These are phyloP conservation scores for Alligator sinensis DNA, from an alignment of 2,113 vertebrate genomes.

Conservation along the genomic window DNA sequence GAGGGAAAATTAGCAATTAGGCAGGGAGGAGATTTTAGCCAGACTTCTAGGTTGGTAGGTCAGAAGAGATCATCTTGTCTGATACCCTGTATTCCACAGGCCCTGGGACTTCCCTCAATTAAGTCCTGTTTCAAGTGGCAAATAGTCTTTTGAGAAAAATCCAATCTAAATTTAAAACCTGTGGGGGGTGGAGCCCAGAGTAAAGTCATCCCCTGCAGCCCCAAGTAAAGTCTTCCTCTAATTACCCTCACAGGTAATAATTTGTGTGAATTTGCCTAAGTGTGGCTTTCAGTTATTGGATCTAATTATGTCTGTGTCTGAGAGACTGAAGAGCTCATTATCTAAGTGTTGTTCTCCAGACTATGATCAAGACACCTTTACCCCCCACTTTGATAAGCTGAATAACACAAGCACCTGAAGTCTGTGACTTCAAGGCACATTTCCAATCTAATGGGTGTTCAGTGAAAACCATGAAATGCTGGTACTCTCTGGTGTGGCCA, in stretches of 20 bases:
- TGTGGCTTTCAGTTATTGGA: neutral
- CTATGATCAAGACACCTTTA: too few species aligned
- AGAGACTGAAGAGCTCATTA: neutral
- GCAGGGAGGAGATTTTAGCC: conserved; percentile 42
- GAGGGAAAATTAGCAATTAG: conserved; percentile 33
- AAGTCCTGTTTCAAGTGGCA: neutral
- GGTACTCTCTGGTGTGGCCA: rapidly evolving
- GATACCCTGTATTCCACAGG: neutral
- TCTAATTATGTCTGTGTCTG: neutral
- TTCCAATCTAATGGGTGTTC: neutral
- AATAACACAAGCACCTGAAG: neutral
- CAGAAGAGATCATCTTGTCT: too few species aligned
- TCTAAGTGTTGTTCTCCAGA: neutral
- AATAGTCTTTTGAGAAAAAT: neutral
- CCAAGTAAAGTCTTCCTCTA: neutral
- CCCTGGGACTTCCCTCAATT: conserved; percentile 21
- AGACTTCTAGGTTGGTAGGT: neutral
- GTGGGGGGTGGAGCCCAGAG: neutral
- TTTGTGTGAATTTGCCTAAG: rapidly evolving
- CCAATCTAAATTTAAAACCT: neutral
- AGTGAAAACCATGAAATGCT: neutral
- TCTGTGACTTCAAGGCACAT: rapidly evolving
- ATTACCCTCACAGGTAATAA: neutral
- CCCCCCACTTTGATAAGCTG: too few species aligned
- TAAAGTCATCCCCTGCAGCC: neutral